phyloP scores from a whole-genome alignment of 2,797 vertebrate genomes.

The Micrastur ruficollis region DNA sequence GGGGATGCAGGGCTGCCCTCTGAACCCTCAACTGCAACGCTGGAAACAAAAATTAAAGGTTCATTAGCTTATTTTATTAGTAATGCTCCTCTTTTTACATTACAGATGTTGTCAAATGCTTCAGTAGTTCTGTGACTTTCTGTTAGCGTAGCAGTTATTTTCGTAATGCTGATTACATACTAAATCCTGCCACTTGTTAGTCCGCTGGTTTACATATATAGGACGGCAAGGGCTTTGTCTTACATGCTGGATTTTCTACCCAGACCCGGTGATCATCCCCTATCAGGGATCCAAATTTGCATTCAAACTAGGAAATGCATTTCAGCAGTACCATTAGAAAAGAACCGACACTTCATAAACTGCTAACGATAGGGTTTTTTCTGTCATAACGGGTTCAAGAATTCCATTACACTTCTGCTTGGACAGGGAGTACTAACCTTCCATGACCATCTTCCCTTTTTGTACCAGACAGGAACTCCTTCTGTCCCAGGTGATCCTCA shows the following conservation, averaged over 20 bases:
- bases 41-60: conserved; percentile 45
- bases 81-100: neutral
- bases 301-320: neutral
- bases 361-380: neutral
- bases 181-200: neutral
- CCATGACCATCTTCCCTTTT: conserved; percentile 79
- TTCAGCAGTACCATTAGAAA: neutral
- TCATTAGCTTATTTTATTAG: neutral
- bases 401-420: neutral
- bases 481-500: conserved; percentile 79
- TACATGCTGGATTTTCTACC: neutral
- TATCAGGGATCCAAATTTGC: neutral
- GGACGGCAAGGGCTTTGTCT: neutral
- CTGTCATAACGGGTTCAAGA: neutral
- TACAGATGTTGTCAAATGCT: neutral
- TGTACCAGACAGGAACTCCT: conserved; percentile 63
- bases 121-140: neutral
- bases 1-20: conserved; percentile 85
- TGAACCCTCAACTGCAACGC: conserved; percentile 77
- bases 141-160: neutral
- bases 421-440: conserved; percentile 79
- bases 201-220: neutral
- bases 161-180: neutral
- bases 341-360: neutral
- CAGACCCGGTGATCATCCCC: neutral